phyloP scores from a whole-genome alignment of 2,797 vertebrate genomes.

The Malurus splendens region DNA sequence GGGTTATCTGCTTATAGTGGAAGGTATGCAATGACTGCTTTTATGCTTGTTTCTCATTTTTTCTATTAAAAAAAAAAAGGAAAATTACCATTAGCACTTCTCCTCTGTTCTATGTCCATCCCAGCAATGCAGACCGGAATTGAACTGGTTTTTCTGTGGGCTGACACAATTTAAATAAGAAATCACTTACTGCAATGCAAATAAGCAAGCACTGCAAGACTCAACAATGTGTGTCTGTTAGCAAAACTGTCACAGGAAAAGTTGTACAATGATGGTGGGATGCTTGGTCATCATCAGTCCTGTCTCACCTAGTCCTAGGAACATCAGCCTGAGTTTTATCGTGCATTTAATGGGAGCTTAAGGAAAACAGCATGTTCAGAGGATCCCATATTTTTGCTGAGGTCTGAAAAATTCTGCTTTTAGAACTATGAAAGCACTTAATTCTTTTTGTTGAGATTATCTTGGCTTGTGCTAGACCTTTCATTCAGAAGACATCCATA shows the following conservation, averaged over 20 bases:
- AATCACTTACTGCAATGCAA: neutral
- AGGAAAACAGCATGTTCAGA: neutral
- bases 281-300: neutral
- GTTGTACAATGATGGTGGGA: neutral
- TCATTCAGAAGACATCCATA: neutral
- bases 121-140: neutral
- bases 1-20: neutral
- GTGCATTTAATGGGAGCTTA: neutral
- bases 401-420: neutral
- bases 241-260: neutral
- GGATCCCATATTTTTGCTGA: neutral
- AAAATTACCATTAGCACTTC: neutral
- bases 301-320: neutral
- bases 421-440: neutral
- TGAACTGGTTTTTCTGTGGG: constrained; percentile 44
- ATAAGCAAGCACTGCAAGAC: neutral
- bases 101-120: neutral
- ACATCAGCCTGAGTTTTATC: neutral
- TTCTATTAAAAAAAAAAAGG: neutral
- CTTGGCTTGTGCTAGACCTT: neutral
- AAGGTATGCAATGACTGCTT: neutral
- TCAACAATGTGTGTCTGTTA: neutral
- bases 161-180: neutral
- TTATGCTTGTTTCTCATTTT: neutral
- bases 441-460: neutral